Evolutionary conservation across 2,888 invertebrate species (phyloP).

Genomic region (Drosophila mimica): DNA sequence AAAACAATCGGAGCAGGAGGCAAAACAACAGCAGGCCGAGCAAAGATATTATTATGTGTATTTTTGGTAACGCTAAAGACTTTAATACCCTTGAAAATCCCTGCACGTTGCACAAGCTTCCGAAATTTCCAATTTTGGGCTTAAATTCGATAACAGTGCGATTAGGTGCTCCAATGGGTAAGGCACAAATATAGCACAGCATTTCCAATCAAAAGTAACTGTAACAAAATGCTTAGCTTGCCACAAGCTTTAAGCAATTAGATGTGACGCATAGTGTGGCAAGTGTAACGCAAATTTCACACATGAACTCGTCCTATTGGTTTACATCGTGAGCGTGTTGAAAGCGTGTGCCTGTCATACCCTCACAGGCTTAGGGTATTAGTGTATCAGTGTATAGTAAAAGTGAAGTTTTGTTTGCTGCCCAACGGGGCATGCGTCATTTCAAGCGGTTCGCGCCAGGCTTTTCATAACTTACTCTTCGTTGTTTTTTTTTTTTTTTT

Average conservation of each 20-base stretch:
- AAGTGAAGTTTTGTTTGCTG: slow-evolving; percentile 37
- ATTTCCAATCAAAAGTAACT: background rate
- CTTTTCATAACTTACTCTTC: slow-evolving; percentile 49
- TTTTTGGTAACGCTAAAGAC: slow-evolving; percentile 43
- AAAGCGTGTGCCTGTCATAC: slow-evolving; percentile 7
- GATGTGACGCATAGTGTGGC: background rate
- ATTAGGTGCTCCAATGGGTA: slow-evolving; percentile 11
- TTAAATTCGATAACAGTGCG: slow-evolving; percentile 22
- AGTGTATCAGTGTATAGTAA: background rate
- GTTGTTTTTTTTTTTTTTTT: slow-evolving; percentile 1
- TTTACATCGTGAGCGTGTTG: background rate
- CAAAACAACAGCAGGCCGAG: slow-evolving; percentile 23
- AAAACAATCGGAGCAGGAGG: slow-evolving; percentile 11
- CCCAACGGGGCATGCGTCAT: slow-evolving; percentile 69
- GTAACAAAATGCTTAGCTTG: background rate
- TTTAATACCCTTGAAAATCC: slow-evolving; percentile 50
- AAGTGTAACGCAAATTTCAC: slow-evolving; percentile 27
- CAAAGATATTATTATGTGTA: slow-evolving; percentile 39
- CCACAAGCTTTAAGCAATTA: background rate
- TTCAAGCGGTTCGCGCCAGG: slow-evolving; percentile 60
- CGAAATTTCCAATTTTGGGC: slow-evolving; percentile 22
- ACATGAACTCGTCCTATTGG: slow-evolving; percentile 26
- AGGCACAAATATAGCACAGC: background rate
- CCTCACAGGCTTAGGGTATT: slow-evolving; percentile 9
- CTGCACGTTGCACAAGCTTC: slow-evolving; percentile 8